Percentiles rank a stretch among this genome's conserved stretches.
Evolutionary conservation across 1,140 invertebrate species (phyloP).

Genomic region (Drosophila albomicans): DNA sequence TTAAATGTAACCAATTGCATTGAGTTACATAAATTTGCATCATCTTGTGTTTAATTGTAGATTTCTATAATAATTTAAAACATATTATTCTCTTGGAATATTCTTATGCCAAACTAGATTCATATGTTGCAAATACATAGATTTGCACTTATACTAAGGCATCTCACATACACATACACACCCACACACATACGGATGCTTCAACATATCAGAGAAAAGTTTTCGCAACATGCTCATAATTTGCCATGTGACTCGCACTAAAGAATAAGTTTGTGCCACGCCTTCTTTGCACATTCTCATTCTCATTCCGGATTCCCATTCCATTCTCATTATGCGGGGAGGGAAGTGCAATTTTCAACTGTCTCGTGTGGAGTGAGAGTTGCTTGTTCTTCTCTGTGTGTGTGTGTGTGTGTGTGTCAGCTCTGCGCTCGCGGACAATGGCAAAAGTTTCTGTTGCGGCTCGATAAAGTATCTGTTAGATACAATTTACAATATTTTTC

Average conservation of each 20-base stretch:
- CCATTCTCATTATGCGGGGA: conserved; percentile 23
- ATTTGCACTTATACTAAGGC: not conserved
- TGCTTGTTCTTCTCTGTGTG: conserved; percentile 32
- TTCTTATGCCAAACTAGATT: not conserved
- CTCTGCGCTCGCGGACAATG: conserved; percentile 76
- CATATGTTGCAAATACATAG: not conserved
- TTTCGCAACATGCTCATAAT: conserved; percentile 36
- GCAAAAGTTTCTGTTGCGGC: conserved; percentile 78
- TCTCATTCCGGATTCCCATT: conserved; percentile 10
- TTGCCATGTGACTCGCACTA: conserved; percentile 45
- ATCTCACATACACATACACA: not conserved
- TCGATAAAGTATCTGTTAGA: conserved; percentile 82
- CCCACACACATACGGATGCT: not conserved
- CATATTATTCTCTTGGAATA: no score
- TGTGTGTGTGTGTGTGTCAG: conserved; percentile 54
- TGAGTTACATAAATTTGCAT: no score
- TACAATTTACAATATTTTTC: conserved; percentile 79
- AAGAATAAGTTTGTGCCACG: conserved; percentile 37
- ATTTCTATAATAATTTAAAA: no score
- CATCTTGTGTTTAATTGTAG: no score
- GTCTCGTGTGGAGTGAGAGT: conserved; percentile 35
- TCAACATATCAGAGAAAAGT: conserved; percentile 2
- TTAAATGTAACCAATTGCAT: no score
- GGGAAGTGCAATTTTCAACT: conserved; percentile 63
- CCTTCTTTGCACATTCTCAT: not conserved